phyloP scores from a whole-genome alignment of 2,113 vertebrate genomes.

The Coryphaenoides rupestris region DNA sequence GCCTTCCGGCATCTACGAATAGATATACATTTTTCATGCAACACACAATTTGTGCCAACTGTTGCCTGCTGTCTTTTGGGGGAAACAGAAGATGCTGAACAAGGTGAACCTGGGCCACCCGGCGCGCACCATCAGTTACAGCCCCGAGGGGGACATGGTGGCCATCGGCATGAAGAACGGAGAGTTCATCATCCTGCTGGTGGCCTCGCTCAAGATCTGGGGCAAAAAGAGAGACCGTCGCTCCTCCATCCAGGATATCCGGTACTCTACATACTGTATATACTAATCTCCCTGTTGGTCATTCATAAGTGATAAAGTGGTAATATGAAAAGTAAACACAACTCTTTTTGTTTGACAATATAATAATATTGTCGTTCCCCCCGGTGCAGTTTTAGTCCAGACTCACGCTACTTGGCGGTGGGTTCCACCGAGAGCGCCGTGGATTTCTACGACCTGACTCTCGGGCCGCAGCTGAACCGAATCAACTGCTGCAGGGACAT shows the following conservation, averaged over 20 bases:
- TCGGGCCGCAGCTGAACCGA: constrained; percentile 89
- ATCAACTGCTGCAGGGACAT: constrained; percentile 95
- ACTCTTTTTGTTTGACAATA: too few relatives aligned
- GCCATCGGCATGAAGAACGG: constrained; percentile 97
- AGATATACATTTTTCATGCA: too few relatives aligned
- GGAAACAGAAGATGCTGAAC: constrained; percentile 93
- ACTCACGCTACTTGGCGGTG: constrained; percentile 88
- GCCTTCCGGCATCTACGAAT: too few relatives aligned
- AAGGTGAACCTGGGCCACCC: constrained; percentile 94
- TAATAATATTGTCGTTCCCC: not conserved
- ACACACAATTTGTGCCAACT: not conserved
- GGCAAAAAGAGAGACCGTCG: constrained; percentile 94
- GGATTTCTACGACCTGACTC: constrained; percentile 91
- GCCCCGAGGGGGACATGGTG: constrained; percentile 95
- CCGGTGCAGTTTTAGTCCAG: constrained; percentile 88
- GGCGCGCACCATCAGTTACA: constrained; percentile 88
- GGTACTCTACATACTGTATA: constrained; percentile 61
- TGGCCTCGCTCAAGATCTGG: constrained; percentile 94
- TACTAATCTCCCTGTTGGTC: too few relatives aligned
- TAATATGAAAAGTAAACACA: too few relatives aligned
- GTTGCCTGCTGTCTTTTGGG: constrained; percentile 31
- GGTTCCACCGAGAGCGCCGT: constrained; percentile 93
- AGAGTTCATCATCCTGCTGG: constrained; percentile 94
- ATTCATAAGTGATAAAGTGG: too few relatives aligned
- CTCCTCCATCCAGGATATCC: constrained; percentile 91